Evolutionary conservation across 2,113 vertebrate genomes (phyloP), one percentile per base, ranked within the genome.

Genomic region (Oryzias javanicus): DNA sequence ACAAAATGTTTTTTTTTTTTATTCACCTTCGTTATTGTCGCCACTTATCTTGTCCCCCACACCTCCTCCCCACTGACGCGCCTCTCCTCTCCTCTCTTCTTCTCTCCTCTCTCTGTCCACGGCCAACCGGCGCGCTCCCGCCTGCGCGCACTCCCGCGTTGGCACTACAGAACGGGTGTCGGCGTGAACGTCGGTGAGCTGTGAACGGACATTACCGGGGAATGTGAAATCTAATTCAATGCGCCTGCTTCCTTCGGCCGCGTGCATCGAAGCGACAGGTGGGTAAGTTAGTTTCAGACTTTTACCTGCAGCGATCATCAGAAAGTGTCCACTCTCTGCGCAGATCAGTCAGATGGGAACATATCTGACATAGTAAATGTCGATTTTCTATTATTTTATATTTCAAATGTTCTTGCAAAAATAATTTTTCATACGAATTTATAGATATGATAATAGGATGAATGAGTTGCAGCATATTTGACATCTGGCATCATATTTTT

Each of bases 61-160:
- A 79, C 79, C 82, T 78, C 82, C 83, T 83, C 65, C 72, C 71
- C 15, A 80, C 77, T 83, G 82, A 82, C 86, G 82, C 84, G 75
- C 79, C 82, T 85, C 75, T 74, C 58, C 8, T 46, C 51, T 68
- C 79, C 82, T 85, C 75, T 74, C 58, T 6, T 46, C 51, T 68
- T 77, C 82, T 85, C 75, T 74, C 58, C 8, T 46, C 51, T 65
- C 65, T 18, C 44, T n/a, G 44, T 72, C 70, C 29, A 64, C 64
- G 65, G 72, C 76, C 70, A 70, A 45, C 45, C 46, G 3, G 83
- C 87, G 71, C 83, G 84, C 70, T 78, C 79, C 60, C 84, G 82
- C 14, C n/a, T 42, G 75, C 67, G 67, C 81, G 81, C 51, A 20
- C 47, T 41, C 29, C 49, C 54, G 52, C 14, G 42, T 72, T 66